These are phyloP conservation scores for Zoroaster sp. DNA, from an alignment of 53 echinoderm and acorn worm species.

Conservation along the genomic window DNA sequence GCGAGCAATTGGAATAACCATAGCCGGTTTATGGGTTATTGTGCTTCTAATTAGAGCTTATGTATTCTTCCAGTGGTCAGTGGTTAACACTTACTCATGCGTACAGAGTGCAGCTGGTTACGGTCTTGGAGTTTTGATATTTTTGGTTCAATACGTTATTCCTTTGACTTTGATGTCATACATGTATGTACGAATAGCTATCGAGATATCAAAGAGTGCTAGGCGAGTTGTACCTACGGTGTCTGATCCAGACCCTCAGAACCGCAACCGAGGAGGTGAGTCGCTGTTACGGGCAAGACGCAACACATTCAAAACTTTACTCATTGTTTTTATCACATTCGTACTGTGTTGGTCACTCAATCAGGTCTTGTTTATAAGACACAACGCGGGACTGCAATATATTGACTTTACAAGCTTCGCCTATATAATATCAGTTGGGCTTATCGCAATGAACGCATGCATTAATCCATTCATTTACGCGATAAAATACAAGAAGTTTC, in stretches of 20 bases:
- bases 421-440: constrained; percentile 27
- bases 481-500: constrained; percentile 54
- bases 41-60: constrained; percentile 15
- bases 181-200: constrained; percentile 35
- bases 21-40: neutral
- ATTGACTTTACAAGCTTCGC: constrained; percentile 24
- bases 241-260: neutral
- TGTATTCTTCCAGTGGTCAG: constrained; percentile 30
- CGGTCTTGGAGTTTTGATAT: constrained; percentile 3
- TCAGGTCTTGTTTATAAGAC: constrained; percentile 71
- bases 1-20: neutral
- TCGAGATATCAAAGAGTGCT: constrained; percentile 18
- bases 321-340: constrained; percentile 73
- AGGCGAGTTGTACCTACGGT: constrained; percentile 9
- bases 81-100: neutral
- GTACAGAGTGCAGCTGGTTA: neutral
- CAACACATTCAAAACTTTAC: constrained; percentile 62
- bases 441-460: constrained; percentile 27
- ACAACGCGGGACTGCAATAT: constrained; percentile 36
- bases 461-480: constrained; percentile 55
- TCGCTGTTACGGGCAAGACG: constrained; percentile 42
- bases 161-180: constrained; percentile 37
- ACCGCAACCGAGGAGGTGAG: neutral
- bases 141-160: constrained; percentile 29
- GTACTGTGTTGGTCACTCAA: constrained; percentile 80